Base-by-base conservation (phyloP, 2,888 invertebrate genomes). In the Cordylochernes scorpioides region DNA sequence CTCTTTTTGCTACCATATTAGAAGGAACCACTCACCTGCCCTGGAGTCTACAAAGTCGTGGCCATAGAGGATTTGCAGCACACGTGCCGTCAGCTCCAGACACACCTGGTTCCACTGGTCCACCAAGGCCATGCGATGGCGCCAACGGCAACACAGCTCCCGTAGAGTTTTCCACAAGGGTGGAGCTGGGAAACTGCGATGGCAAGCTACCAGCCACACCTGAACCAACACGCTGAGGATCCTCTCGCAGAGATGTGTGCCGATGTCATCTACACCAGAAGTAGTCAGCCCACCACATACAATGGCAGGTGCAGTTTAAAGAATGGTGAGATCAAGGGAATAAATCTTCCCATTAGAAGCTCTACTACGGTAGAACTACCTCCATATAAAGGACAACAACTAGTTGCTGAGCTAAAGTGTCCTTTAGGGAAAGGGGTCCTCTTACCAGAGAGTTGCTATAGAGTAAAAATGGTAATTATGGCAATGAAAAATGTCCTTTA, bases 141-240 rank as follows among this genome's bases (percentile, higher is more conserved):
- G 64, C 88, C 91, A 91, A 46, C 73, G 70, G 45, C 72, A 64
- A 53, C 84, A 84, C 46, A 82, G 75, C 55, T 84, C 82, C 44
- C 78, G 40, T 19, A 44, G 41, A 28, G 44, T 44, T 32, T 43
- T 43, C 88, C 88, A 91, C 40, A 88, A 58, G 2, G 84, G 75
- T 5, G 91, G 91, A 3, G 84, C 71, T 1, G 91, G 91, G 57
- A 91, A 91, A 49, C 77, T 82, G 39, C 64, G 62, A 29, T 64
- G 60, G 46, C 72, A 73, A 3, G 71, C 68, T 27, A 70, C 55
- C 29, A 74, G 49, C 73, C 73, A 73, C 29, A 80, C 69, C 58
- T 88, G 82, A 53, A 91, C 77, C 30, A 91, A 62, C 18, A 88
- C 88, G 41, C 80, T 78, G 4, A 91, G 61, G 29, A 91, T 82